phyloP scores from a whole-genome alignment of 2,113 vertebrate species.

The Dasyprocta punctata region DNA sequence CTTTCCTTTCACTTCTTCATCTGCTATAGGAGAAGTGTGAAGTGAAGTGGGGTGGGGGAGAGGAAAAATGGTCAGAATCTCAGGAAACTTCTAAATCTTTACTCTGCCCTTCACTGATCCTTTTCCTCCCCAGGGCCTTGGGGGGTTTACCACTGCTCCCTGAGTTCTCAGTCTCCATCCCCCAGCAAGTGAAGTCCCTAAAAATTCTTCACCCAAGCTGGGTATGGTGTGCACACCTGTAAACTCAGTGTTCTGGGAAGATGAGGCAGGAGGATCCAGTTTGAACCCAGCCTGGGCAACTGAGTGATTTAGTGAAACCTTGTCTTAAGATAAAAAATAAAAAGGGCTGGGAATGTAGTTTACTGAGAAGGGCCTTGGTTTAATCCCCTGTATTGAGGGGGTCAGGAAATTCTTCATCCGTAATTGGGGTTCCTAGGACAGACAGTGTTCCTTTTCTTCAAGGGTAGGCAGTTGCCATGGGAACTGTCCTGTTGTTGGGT shows the following conservation, averaged over 20 bases:
- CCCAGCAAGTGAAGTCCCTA: background rate
- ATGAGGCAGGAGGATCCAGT: background rate
- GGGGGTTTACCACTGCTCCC: background rate
- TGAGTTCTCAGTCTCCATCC: background rate
- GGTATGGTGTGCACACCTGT: background rate
- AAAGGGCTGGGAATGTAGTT: background rate
- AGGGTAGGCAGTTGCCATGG: slow-evolving; percentile 25
- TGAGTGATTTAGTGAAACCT: background rate
- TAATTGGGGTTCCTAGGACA: background rate
- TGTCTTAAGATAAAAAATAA: background rate
- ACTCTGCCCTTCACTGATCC: background rate
- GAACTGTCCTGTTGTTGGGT: background rate
- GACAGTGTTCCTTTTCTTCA: background rate
- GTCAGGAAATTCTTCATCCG: background rate
- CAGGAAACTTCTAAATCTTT: slow-evolving; percentile 11
- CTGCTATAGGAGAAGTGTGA: background rate
- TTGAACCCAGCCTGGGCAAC: background rate
- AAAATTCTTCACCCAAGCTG: background rate
- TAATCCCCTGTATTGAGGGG: background rate
- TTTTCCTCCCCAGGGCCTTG: background rate
- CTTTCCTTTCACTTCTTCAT: background rate
- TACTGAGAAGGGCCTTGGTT: background rate
- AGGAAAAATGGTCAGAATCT: background rate
- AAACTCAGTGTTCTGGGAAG: background rate
- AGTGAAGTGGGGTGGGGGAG: background rate